These are phyloP conservation scores for Syngnathus scovelli DNA, from an alignment of 2,113 vertebrate genomes.

Conservation along the genomic window DNA sequence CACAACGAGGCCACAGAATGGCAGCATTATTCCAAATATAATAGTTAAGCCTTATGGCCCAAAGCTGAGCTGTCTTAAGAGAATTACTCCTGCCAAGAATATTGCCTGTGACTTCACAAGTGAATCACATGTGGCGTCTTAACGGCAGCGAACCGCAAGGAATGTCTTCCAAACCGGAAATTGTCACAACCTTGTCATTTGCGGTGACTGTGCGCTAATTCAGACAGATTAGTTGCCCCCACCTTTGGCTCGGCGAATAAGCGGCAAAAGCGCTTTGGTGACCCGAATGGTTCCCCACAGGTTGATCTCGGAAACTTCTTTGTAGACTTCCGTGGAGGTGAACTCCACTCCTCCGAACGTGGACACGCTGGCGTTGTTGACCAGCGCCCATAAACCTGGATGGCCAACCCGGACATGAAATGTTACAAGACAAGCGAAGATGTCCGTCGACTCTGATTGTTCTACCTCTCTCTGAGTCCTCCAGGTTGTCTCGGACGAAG, in stretches of 20 bases:
- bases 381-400: slow-evolving; percentile 83
- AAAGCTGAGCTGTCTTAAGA: slow-evolving; percentile 5
- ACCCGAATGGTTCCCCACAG: slow-evolving; percentile 83
- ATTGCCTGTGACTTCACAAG: background rate
- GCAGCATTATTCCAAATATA: background rate
- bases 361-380: slow-evolving; percentile 81
- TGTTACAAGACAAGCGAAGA: background rate
- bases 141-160: background rate
- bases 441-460: no score
- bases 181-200: background rate
- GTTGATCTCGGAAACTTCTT: slow-evolving; percentile 79
- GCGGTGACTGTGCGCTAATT: background rate
- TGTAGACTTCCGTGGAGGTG: slow-evolving; percentile 77
- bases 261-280: slow-evolving; percentile 82
- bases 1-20: background rate
- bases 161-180: background rate
- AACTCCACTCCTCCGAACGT: slow-evolving; percentile 85
- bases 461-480: slow-evolving; percentile 71
- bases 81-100: background rate
- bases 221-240: background rate
- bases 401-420: background rate
- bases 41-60: slow-evolving; percentile 1
- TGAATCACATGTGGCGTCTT: background rate
- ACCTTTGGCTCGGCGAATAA: slow-evolving; percentile 82
- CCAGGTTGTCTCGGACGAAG: slow-evolving; percentile 67